Conservation (phyloP, 2,797 vertebrate genomes). For the Parotocinclus haroldoi region DNA sequence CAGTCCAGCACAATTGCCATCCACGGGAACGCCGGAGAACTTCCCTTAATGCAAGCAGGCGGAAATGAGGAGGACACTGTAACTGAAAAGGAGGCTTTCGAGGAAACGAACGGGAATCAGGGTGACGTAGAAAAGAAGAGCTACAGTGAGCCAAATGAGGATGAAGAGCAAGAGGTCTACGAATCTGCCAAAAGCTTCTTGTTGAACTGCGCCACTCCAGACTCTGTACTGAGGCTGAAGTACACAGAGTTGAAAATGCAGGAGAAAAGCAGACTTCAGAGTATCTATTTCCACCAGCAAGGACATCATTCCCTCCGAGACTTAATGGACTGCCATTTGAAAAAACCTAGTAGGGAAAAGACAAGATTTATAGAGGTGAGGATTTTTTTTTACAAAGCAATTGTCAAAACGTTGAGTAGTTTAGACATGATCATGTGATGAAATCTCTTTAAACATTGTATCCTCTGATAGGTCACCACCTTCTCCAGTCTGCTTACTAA, state of each 20-base stretch:
- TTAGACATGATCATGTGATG: background rate
- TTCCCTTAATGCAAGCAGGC: conserved; percentile 28
- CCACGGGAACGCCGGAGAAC: conserved; percentile 18
- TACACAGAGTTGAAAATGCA: conserved; percentile 58
- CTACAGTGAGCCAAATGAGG: conserved; percentile 1
- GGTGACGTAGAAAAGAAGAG: conserved; percentile 44
- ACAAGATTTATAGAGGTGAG: conserved; percentile 69
- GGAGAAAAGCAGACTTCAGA: conserved; percentile 63
- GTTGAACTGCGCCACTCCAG: conserved; percentile 73
- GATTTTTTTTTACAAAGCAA: background rate
- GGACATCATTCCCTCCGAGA: conserved; percentile 66
- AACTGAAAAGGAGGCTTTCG: conserved; percentile 5
- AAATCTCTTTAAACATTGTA: background rate
- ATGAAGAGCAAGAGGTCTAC: conserved; percentile 54
- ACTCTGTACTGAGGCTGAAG: conserved; percentile 72
- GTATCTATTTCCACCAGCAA: conserved; percentile 65
- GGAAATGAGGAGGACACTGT: conserved; percentile 21
- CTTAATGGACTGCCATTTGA: conserved; percentile 59
- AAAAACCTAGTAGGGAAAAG: conserved; percentile 29
- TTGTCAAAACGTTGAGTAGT: background rate
- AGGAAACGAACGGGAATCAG: conserved; percentile 32
- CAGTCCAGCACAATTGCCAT: conserved; percentile 5
- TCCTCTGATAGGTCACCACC: conserved; percentile 61
- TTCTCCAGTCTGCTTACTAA: conserved; percentile 73
- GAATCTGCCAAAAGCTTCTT: conserved; percentile 61